Evolutionary conservation across 1,140 invertebrate genomes (phyloP).

Genomic region (Zaprionus ornatus): DNA sequence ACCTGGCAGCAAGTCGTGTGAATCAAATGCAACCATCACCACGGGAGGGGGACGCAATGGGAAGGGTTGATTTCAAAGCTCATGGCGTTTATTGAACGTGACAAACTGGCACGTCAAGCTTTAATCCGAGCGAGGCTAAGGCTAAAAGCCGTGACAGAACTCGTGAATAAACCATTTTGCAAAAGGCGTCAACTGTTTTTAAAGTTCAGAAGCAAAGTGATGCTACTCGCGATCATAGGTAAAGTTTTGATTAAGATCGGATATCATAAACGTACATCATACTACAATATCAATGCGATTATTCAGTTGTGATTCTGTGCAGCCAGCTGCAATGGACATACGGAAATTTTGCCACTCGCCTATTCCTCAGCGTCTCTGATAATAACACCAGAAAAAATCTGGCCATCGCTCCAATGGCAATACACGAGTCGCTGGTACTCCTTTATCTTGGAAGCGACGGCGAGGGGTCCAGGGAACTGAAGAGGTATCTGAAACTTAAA

Average conservation of each 20-base stretch:
- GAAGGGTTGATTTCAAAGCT: neutral
- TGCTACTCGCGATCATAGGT: neutral
- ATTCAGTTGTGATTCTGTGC: neutral
- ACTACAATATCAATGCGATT: neutral
- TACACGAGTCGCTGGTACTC: neutral
- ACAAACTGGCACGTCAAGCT: neutral
- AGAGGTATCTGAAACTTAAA: neutral
- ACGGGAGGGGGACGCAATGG: neutral
- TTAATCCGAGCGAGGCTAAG: neutral
- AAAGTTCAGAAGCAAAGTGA: neutral
- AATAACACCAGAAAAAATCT: neutral
- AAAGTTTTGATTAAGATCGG: neutral
- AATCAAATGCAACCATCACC: slow-evolving; percentile 47
- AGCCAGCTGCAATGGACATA: neutral
- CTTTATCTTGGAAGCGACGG: neutral
- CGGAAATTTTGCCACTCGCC: neutral
- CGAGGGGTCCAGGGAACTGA: neutral
- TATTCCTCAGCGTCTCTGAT: neutral
- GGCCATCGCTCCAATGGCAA: neutral
- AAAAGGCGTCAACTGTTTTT: neutral
- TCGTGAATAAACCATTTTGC: neutral
- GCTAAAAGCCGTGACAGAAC: neutral
- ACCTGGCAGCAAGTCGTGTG: slow-evolving; percentile 58
- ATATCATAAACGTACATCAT: neutral
- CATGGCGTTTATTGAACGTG: neutral